A percentile compares a stretch with the other conserved stretches of the same genome.
Evolutionary conservation across 2,113 vertebrate genomes (phyloP).

Genomic region (Xerus inauris): DNA sequence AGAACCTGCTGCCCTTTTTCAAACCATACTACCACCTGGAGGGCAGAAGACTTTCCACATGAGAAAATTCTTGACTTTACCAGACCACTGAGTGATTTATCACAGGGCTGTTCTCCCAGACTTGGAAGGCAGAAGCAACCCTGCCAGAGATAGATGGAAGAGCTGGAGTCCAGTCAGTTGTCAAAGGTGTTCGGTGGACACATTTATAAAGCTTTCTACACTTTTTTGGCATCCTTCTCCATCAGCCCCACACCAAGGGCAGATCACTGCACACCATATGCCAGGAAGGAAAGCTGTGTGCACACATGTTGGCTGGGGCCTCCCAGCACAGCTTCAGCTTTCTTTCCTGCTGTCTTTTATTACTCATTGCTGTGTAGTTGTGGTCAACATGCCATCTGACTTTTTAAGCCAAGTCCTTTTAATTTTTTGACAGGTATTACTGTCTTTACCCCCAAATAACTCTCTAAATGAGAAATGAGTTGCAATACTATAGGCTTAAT

Average conservation of each 20-base stretch:
- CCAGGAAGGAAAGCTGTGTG: background rate
- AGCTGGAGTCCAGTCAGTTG: conserved; percentile 52
- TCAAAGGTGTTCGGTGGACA: conserved; percentile 43
- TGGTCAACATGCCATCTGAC: background rate
- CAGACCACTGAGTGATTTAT: conserved; percentile 50
- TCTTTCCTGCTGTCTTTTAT: conserved; percentile 42
- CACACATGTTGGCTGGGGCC: background rate
- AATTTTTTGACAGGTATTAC: conserved; percentile 25
- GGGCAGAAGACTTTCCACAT: background rate
- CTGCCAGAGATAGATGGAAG: conserved; percentile 57
- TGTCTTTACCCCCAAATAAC: background rate
- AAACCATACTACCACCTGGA: background rate
- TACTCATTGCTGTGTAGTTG: conserved; percentile 32
- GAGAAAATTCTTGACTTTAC: conserved; percentile 31
- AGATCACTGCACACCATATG: conserved; percentile 35
- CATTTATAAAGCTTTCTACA: conserved; percentile 69
- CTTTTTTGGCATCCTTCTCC: conserved; percentile 61
- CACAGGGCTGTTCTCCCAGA: conserved; percentile 23
- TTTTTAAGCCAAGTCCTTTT: conserved; percentile 26
- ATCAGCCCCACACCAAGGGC: conserved; percentile 42
- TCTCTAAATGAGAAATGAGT: background rate
- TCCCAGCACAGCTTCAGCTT: background rate
- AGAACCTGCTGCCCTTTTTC: background rate
- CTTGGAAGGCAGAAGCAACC: background rate
- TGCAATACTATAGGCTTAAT: background rate